Evolutionary conservation across 2,888 invertebrate genomes (phyloP).

Genomic region (Gasteruption jaculator): DNA sequence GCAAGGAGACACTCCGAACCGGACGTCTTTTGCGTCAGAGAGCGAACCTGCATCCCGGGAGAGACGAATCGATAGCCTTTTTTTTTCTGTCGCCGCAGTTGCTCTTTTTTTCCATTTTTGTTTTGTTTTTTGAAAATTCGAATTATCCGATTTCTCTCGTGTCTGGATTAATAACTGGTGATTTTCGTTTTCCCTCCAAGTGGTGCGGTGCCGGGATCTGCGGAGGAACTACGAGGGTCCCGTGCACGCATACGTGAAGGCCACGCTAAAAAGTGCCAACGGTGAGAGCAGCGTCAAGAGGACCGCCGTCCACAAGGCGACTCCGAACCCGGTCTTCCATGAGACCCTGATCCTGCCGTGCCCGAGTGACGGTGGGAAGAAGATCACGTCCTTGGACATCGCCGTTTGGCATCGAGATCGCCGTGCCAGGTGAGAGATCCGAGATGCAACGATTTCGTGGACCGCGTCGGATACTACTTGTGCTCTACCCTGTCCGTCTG

Average conservation of each 20-base stretch:
- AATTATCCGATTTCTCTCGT: too few relatives aligned
- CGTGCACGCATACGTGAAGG: conserved; percentile 81
- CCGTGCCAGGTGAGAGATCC: conserved; percentile 75
- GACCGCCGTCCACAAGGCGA: conserved; percentile 77
- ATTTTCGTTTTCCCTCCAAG: conserved; percentile 55
- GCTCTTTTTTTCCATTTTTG: too few relatives aligned
- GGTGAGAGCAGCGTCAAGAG: conserved; percentile 66
- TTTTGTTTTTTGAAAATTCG: too few relatives aligned
- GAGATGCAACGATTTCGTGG: not conserved
- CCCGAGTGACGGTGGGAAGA: conserved; percentile 47
- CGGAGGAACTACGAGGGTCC: conserved; percentile 64
- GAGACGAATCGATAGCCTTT: too few relatives aligned
- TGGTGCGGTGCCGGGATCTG: conserved; percentile 73
- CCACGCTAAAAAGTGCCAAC: conserved; percentile 50
- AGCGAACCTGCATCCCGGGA: too few relatives aligned
- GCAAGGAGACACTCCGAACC: too few relatives aligned
- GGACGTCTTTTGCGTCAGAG: too few relatives aligned
- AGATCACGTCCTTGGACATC: conserved; percentile 64
- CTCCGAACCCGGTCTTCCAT: conserved; percentile 74
- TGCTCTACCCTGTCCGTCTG: too few relatives aligned
- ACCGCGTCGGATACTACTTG: not conserved
- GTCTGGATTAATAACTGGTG: too few relatives aligned
- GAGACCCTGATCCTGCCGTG: conserved; percentile 70
- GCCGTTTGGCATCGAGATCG: conserved; percentile 87
- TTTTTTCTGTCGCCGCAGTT: too few relatives aligned